Evolutionary conservation across 2,797 vertebrate genomes (phyloP), one percentile per base, ranked within the genome.

Genomic region (Chloroceryle amazona): DNA sequence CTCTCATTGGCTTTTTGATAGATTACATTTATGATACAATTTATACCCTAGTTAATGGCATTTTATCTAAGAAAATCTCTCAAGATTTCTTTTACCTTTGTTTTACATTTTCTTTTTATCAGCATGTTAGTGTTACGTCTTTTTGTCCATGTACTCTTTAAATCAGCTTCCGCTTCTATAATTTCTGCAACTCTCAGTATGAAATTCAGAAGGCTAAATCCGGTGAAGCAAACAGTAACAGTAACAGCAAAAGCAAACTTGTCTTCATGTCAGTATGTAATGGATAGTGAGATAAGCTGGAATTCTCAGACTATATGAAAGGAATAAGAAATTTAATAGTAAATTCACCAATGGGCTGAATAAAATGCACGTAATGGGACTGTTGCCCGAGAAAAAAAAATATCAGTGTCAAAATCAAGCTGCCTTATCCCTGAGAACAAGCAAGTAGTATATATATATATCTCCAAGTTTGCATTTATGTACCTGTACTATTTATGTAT

Each of bases 221-320:
- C 46, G 85, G 39, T 60, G 65, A 89, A 93, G 55, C 31, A 83
- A 90, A 92, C 17, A 85, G 33, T 46, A 90, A 92, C 17, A 85
- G 33, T 46, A 81, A 70, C 81, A 87, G 51, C 17, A 67, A 96
- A 81, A 87, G 51, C 13, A 70, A 96, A 58, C 63, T 86, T 15
- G 3, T 65, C 44, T 83, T 89, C 76, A 12, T 67, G n/a, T 42
- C 71, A 78, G 28, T 54, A 84, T 82, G 61, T 61, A 95, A 86
- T 35, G 9, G 74, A 88, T 57, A 91, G 84, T 70, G 86, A 92
- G 63, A 84, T 78, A 96, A 95, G 35, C 39, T 94, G 26, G 75
- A 96, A 86, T 90, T 96, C 75, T 74, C 62, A 80, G 39, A 89
- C 86, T 93, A 31, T 88, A 93, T 84, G n/a, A 85, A 74, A 61